Base-by-base conservation (phyloP, 2,113 vertebrate genomes). In the Dicrurus megarhynchus region DNA sequence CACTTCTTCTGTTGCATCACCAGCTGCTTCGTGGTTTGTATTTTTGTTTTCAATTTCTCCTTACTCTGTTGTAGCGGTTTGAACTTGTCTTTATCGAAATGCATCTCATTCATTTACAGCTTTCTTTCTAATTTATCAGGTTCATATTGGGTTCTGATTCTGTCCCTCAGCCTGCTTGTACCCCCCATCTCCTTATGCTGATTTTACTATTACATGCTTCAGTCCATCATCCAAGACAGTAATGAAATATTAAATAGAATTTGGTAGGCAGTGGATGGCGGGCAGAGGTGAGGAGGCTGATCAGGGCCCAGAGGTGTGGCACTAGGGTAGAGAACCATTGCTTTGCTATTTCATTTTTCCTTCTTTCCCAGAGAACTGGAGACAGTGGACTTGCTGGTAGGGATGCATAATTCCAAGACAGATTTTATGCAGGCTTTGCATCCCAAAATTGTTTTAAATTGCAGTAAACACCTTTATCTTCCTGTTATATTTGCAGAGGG, bases 251-350 rank as follows among this genome's bases (percentile, higher is more conserved):
- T 44, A 37, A 61, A 80, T 22, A 88, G 71, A 73, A 65, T 73
- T 53, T 80, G 11, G 22, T 50, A 49, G 37, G 30, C 11, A 37
- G 7, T 32, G 15, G 33, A 24, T 3, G 6, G 21, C 0, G 0
- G 37, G 41, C 46, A 73, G 68, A 64, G 52, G 30, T 49, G 49
- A 82, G 37, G 16, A 60, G 49, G 11, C 6, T 49, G 10, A 23
- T 56, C 46, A 44, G 32, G 27, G 7, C 42, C 26, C 41, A 42
- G 71, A 84, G 64, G 35, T 44, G 23, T 21, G 27, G 18, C 8
- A 20, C 8, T 61, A 17, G 10, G 3, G 3, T 11, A 47, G 42
- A 33, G 23, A 93, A 41, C 18, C 1, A 21, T 19, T 46, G 15
- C 15, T 84, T 33, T 86, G 17, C 5, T 33, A 2, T 74, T 78